Evolutionary conservation across 2,113 vertebrate species (phyloP), one percentile per base, ranked within the genome.

Genomic region (Myxocyprinus asiaticus): DNA sequence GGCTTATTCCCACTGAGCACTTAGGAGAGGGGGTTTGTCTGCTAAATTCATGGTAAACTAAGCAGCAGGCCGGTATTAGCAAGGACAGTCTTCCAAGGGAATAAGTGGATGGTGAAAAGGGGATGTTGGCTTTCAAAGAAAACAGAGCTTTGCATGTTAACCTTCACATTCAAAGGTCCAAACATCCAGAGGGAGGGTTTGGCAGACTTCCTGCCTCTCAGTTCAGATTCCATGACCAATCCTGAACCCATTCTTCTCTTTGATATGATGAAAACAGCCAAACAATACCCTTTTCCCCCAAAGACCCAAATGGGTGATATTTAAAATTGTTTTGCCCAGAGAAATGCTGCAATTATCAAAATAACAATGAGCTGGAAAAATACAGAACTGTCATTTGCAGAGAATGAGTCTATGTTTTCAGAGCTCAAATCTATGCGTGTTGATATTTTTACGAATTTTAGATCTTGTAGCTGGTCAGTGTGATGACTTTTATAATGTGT

Each of bases 181-280:
- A 80, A 83, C 6, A 80, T 63, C 50, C 61, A 68, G 76, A 75
- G 74, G 48, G 67, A 76, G 63, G 56, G 77, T 61, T 76, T 67
- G 61, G 56, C 65, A 50, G 67, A 72, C 69, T 83, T 85, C 83
- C 83, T 83, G 79, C 72, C 56, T 70, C 74, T 83, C 47, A 61
- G 53, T 70, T 80, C 72, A 73, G 51, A 80, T 85, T 79, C 82
- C 76, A 56, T 56, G 65, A 74, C 76, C 72, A 59, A 15, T 74
- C 48, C 64, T 9, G 50, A 56, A 68, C 75, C 69, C 22, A 78
- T 82, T 87, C 77, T 84, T 79, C 58, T 74, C 72, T 69, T 70
- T 69, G 74, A 85, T 69, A 67, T 17, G 67, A 51, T 56, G 42
- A 65, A 84, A 76, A 63, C 6, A 43, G 67, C 14, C 75, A 82